These are phyloP conservation scores for Balaenoptera acutorostrata DNA, from an alignment of 2,113 vertebrate genomes.

Conservation along the genomic window DNA sequence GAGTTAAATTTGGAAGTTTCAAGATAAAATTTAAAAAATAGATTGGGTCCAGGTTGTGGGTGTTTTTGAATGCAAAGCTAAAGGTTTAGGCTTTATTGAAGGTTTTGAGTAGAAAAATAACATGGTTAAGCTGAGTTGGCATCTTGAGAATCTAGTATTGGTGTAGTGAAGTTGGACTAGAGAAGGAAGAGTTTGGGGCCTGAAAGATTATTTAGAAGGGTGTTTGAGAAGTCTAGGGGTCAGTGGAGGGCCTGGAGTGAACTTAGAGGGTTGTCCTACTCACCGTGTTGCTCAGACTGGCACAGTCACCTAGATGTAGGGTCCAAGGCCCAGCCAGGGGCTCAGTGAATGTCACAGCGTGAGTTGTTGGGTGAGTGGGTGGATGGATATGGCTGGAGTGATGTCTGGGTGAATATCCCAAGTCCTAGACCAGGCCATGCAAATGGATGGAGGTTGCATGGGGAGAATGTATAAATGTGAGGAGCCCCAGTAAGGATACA, in stretches of 20 bases:
- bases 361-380: background rate
- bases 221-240: background rate
- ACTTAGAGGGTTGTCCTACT: too few relatives aligned
- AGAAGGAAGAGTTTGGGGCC: background rate
- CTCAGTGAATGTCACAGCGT: background rate
- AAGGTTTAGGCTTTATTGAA: background rate
- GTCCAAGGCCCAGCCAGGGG: background rate
- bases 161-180: background rate
- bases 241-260: background rate
- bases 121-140: background rate
- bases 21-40: background rate
- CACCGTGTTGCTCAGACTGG: background rate
- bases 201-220: background rate
- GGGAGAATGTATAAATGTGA: background rate
- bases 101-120: background rate
- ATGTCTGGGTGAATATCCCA: background rate
- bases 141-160: background rate
- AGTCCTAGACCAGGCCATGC: background rate
- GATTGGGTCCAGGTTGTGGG: background rate
- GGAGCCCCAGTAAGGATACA: background rate
- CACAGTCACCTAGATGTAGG: background rate
- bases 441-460: background rate
- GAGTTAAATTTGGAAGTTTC: constrained; percentile 21
- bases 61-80: background rate
- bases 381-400: too few relatives aligned